Conservation (phyloP, 1,140 invertebrate genomes). For the Achatina immaculata region DNA sequence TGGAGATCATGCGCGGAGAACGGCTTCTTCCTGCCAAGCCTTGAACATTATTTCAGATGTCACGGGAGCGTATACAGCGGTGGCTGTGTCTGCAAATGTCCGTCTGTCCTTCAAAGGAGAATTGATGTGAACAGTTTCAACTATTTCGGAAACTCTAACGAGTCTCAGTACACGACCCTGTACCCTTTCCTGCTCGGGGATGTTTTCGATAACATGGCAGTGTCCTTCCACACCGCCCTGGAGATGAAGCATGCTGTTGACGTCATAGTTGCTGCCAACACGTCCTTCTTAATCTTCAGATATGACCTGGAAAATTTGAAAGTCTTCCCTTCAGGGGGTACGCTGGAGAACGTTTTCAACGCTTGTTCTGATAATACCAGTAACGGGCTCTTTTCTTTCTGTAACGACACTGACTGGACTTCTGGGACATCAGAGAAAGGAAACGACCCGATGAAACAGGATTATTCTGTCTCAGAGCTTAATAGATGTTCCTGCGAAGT, state of each 20-base stretch:
- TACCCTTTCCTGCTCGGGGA: neutral
- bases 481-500: constrained; percentile 6
- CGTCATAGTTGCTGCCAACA: constrained; percentile 35
- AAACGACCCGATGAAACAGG: neutral
- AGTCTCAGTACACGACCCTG: neutral
- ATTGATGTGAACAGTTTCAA: constrained; percentile 1
- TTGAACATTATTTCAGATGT: constrained; percentile 44
- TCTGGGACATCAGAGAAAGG: neutral
- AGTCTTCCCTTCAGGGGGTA: constrained; percentile 29
- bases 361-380: neutral
- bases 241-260: neutral
- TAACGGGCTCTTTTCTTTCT: neutral
- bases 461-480: neutral
- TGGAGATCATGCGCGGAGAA: constrained; percentile 23
- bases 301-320: constrained; percentile 5
- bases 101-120: constrained; percentile 31
- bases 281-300: constrained; percentile 38
- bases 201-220: constrained; percentile 17
- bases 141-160: neutral
- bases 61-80: neutral
- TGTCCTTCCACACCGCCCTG: neutral
- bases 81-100: constrained; percentile 30
- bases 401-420: neutral
- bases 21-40: constrained; percentile 43
- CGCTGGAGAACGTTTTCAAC: neutral